Evolutionary conservation across 2,888 invertebrate species (phyloP), one percentile per base, ranked within the genome.

Genomic region (Macropis europaea): DNA sequence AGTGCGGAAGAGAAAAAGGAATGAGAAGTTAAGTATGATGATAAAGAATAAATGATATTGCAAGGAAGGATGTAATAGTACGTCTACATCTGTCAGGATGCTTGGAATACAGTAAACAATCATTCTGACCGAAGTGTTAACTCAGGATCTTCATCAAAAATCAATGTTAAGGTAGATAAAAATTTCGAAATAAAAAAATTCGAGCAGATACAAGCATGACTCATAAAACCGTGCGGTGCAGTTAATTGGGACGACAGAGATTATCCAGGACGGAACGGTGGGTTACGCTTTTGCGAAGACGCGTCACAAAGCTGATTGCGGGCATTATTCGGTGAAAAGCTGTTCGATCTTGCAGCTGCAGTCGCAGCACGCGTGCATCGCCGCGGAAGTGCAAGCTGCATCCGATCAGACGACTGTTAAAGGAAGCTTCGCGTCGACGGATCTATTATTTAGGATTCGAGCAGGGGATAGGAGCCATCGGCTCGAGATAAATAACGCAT

Each of bases 281-380:
- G 30, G 28, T n/a, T n/a, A n/a, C 47, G 17, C 30, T 43, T 59
- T 59, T 45, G 36, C 38, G 50, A 73, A 76, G 78, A 76, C 53
- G 56, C 68, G 54, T 43, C 40, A 68, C 79, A 76, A 74, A 76
- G 77, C 80, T 77, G 70, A 79, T 79, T 80, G 70, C 70, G 50
- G 60, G 80, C 77, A 79, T 79, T 79, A 77, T 77, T 77, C 63
- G 73, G 62, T 64, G 68, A 70, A 74, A 67, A 68, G 66, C 59
- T 40, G 60, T 32, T 42, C 59, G 73, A 71, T 70, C 61, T 53
- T 57, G 59, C 59, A 32, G 34, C 28, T 45, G 24, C 36, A 22
- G 26, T 38, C 61, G 69, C 69, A 56, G 56, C 26, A 38, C 42
- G 38, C 38, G 32, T 22, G 40, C 56, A 60, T 52, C 43, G 54